Base-by-base conservation (phyloP, 2,797 vertebrate species). In the Sardinella longiceps region DNA sequence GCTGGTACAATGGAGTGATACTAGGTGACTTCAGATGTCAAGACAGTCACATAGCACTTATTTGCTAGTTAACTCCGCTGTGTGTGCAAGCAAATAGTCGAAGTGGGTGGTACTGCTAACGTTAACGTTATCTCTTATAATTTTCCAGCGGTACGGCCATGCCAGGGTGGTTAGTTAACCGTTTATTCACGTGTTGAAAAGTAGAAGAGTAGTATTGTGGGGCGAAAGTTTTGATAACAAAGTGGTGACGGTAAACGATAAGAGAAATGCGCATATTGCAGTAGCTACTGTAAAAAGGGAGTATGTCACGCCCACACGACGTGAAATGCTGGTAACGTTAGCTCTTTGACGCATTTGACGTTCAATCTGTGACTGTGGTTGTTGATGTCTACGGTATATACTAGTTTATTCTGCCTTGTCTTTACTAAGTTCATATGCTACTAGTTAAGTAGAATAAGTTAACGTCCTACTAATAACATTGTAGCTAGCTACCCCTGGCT, bases 41-140 rank as follows among this genome's bases (percentile, higher is more conserved):
- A 87, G 74, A 70, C 83, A 80, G 83, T 70, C 83, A 87, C 83
- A 81, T 87, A 60, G 53, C 46, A 84, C 48, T 33, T 25, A 37
- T 82, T 37, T 30, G 81, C 53, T 51, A 51, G 81, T 56, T 53
- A 33, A 53, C 81, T 37, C 51, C 81, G 51, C 50, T 39, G 81
- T 30, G 28, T 56, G 28, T 56, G 28, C 28, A 77, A 10, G 28
- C 50, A 28, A 45, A 51, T 18, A 50, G 56, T 81, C 80, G 48
- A 63, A 84, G 84, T 84, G 84, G 84, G 84, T 84, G 84, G 84
- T 84, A 80, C 84, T 84, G 80, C 56, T 28, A 48, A 48, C 46
- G 46, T 48, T 28, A 48, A 48, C 46, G 46, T 48, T 5, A 30
- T 84, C 39, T 39, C 70, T 77, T 77, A 77, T 20, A 77, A 77